phyloP scores from a whole-genome alignment of 2,888 invertebrate genomes.

The Myopa tessellatipennis region DNA sequence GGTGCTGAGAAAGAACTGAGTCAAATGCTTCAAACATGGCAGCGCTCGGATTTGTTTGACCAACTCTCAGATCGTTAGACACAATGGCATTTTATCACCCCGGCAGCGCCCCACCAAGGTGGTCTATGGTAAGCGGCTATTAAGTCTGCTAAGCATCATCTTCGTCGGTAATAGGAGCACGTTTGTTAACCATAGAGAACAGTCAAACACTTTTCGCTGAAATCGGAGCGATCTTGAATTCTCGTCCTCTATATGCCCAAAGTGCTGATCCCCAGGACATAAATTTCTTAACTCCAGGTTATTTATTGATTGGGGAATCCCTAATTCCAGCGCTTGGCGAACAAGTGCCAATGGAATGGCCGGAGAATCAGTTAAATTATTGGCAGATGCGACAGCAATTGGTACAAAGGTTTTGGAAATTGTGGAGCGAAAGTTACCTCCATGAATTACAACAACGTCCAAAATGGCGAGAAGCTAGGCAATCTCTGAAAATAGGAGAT shows the following conservation, averaged over 20 bases:
- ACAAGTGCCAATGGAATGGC: conserved; percentile 16
- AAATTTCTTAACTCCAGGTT: conserved; percentile 20
- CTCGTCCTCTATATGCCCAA: conserved; percentile 34
- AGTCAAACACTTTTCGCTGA: conserved; percentile 47
- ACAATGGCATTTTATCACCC: conserved; percentile 49
- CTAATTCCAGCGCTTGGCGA: conserved; percentile 34
- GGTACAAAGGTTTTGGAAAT: too few relatives aligned
- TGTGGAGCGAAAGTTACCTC: too few relatives aligned
- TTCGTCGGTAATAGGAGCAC: conserved; percentile 18
- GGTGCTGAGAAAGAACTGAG: conserved; percentile 34
- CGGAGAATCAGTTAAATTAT: too few relatives aligned
- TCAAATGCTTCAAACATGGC: conserved; percentile 31
- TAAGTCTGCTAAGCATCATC: neutral
- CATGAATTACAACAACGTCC: too few relatives aligned
- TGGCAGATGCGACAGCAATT: too few relatives aligned
- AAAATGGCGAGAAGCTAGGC: neutral
- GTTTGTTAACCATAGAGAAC: neutral
- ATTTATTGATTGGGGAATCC: conserved; percentile 37
- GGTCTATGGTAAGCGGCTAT: neutral
- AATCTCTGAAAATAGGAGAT: conserved; percentile 15
- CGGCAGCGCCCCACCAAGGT: neutral
- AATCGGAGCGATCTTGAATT: conserved; percentile 46
- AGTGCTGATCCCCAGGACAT: conserved; percentile 34
- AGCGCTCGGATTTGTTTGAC: conserved; percentile 19
- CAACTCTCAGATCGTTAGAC: conserved; percentile 23